Base-by-base conservation (phyloP, 2,113 vertebrate genomes). In the Bucco capensis region DNA sequence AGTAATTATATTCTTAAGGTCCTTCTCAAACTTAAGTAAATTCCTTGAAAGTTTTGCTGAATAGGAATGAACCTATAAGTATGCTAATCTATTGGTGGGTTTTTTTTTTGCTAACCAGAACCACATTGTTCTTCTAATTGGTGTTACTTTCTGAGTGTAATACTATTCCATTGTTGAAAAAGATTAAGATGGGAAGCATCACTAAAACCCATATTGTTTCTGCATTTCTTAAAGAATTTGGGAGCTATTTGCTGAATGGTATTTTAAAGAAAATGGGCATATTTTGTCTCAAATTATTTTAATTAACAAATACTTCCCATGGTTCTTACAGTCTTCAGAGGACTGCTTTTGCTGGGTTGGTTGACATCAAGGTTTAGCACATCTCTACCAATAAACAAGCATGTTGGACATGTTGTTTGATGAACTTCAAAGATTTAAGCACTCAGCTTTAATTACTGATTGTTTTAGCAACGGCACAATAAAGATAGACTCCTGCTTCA, bases 351-450 rank as follows among this genome's bases (percentile, higher is more conserved):
- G n/a, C 69, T 89, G 71, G 14, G 64, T 60, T 71, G 53, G 92
- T 80, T 57, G 77, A 60, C 91, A 88, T 79, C 64, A 54, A 86
- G 62, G 83, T 73, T 40, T 90, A 93, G 78, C 93, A 96, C 86
- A 92, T 93, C 90, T 91, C 81, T 79, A 44, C 78, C 83, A 83
- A 92, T 84, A 91, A 93, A 80, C 88, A 94, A 88, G 95, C 89
- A 94, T 78, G 86, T 94, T 77, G 97, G 97, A 95, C 99, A 99
- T 99, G 99, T 97, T 98, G 96, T 88, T 97, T 96, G 94, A 90
- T 97, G 97, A 97, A 96, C 98, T 95, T 87, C 96, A 98, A 97
- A 97, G 91, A 99, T 99, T 99, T 99, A 98, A 97, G 96, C 95
- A 93, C 97, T 97, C 95, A 96, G 96, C 92, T 96, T 96, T 99